phyloP scores from a whole-genome alignment of 2,113 vertebrate species.

The Morphnarchus princeps region DNA sequence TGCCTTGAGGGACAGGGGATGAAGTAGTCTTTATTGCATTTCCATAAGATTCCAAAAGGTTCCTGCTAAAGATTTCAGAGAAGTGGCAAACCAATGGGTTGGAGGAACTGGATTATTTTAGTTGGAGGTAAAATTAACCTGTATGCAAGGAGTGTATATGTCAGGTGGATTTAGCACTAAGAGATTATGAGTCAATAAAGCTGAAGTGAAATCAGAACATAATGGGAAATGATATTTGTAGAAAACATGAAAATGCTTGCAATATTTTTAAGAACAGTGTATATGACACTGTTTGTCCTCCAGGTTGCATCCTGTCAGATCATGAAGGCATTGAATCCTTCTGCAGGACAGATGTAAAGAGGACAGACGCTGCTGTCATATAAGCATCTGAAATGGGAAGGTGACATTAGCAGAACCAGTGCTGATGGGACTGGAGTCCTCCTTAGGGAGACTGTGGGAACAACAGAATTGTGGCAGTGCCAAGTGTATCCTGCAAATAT shows the following conservation, averaged over 20 bases:
- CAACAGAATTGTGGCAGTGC: background rate
- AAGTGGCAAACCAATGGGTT: background rate
- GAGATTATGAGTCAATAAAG: background rate
- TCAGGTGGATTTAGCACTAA: background rate
- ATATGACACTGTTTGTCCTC: background rate
- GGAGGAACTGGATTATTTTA: background rate
- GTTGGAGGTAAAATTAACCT: background rate
- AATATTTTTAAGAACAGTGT: background rate
- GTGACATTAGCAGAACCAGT: background rate
- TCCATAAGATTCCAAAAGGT: background rate
- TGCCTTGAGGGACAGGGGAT: slow-evolving; percentile 47
- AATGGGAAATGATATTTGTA: background rate
- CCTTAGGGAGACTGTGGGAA: background rate
- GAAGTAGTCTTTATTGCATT: background rate
- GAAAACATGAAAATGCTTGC: background rate
- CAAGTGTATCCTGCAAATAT: background rate
- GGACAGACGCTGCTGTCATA: background rate
- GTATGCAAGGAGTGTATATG: background rate
- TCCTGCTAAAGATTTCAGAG: background rate
- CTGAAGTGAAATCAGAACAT: background rate
- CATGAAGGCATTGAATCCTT: background rate
- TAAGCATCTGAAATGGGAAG: background rate
- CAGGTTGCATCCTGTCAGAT: background rate
- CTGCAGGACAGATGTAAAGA: background rate
- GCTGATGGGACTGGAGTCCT: background rate